phyloP scores from a whole-genome alignment of 2,797 vertebrate species.

The Sebastiscus albofasciatus region DNA sequence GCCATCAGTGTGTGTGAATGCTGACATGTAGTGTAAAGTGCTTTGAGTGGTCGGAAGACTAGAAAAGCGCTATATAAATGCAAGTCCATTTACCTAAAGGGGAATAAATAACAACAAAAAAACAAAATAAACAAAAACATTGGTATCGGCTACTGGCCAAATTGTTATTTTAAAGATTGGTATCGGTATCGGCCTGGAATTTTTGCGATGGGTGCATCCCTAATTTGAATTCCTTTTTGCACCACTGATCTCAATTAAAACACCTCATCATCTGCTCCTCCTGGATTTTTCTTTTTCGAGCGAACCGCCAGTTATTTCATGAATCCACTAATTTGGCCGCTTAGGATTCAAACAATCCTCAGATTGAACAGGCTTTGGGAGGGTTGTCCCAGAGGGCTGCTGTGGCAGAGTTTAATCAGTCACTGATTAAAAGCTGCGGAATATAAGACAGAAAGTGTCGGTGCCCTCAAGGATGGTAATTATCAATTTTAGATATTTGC shows the following conservation, averaged over 20 bases:
- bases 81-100: no score
- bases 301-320: conserved; percentile 18
- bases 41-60: no score
- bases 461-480: conserved; percentile 20
- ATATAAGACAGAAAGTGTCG: conserved; percentile 18
- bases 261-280: neutral
- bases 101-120: no score
- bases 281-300: neutral
- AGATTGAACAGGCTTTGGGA: conserved; percentile 28
- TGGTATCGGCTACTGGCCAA: no score
- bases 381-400: conserved; percentile 10
- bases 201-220: neutral
- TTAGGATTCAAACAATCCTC: conserved; percentile 14
- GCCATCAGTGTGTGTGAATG: no score
- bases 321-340: conserved; percentile 30
- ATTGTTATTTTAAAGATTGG: no score
- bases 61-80: no score
- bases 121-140: no score
- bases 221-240: neutral
- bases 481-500: conserved; percentile 22
- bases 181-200: no score
- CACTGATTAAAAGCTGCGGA: conserved; percentile 43
- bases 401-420: conserved; percentile 51
- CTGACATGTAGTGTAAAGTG: no score
- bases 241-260: neutral